Percentiles rank a stretch among this genome's conserved stretches.
phyloP scores from a whole-genome alignment of 2,113 vertebrate genomes.

The Leptobrachium ailaonicum region DNA sequence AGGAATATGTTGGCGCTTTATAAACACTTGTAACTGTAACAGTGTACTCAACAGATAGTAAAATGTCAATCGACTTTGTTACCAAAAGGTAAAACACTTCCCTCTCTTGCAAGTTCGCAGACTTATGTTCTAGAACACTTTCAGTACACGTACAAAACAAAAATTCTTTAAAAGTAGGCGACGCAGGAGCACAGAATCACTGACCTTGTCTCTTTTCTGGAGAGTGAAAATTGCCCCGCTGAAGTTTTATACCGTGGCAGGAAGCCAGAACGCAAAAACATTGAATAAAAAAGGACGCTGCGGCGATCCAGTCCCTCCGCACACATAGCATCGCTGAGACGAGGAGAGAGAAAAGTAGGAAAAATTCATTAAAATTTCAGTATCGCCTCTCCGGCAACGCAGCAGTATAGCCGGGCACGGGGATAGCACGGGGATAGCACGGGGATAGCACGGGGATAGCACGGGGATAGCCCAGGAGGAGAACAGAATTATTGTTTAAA shows the following conservation, averaged over 20 bases:
- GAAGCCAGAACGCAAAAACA: constrained; percentile 68
- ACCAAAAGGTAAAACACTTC: neutral
- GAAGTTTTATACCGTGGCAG: constrained; percentile 64
- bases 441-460: no score
- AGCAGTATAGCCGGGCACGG: constrained; percentile 39
- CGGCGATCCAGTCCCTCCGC: constrained; percentile 67
- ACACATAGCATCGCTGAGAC: constrained; percentile 81
- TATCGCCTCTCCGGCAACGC: constrained; percentile 31
- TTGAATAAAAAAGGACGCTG: constrained; percentile 65
- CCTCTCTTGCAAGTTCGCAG: neutral
- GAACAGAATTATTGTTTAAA: constrained; percentile 46
- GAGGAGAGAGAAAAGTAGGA: constrained; percentile 18
- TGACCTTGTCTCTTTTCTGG: constrained; percentile 83
- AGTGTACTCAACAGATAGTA: no score
- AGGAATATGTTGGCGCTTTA: no score
- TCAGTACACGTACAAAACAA: no score
- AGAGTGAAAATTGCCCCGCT: constrained; percentile 65
- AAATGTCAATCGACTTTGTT: no score
- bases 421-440: constrained; percentile 52
- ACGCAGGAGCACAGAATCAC: constrained; percentile 56
- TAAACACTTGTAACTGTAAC: no score
- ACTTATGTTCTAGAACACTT: no score
- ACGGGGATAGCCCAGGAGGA: constrained; percentile 55
- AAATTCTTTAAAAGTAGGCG: no score
- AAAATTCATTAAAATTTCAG: constrained; percentile 38